Evolutionary conservation across 2,113 vertebrate species (phyloP), one percentile per base, ranked within the genome.

Genomic region (Pseudorasbora parva): DNA sequence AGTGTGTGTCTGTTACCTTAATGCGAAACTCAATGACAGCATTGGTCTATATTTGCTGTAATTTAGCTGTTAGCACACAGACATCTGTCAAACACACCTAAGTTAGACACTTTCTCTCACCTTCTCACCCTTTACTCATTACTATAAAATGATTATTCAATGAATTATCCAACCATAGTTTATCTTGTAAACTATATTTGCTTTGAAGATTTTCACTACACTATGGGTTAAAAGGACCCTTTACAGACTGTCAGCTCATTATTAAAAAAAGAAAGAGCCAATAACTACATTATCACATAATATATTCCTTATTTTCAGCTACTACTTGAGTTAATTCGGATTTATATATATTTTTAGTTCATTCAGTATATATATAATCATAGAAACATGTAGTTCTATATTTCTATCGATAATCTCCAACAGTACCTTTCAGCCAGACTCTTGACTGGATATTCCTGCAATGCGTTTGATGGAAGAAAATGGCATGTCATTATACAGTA

Each of bases 31-130:
- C 74, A 57, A n/a, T 37, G 49, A 33, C 30, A 19, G 45, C 8
- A 27, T 8, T 43, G 66, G 19, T 43, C 5, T 23, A 5, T 43
- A 43, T 71, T 41, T 69, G 19, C 33, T 69, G 19, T 64, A 19
- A 19, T 69, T 15, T 47, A 47, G 11, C 11, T 72, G 21, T 72
- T 47, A 45, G n/a, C 41, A 47, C 41, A 45, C 11, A 47, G 41
- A 72, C 69, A 41, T 68, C 64, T 41, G 66, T 69, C 33, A 69
- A 69, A 69, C 30, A 72, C 66, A 41, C 66, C 33, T 69, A n/a
- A n/a, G n/a, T 69, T 27, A 27, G 8, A 27, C 11, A 47, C 43
- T 8, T 47, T 19, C 21, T 23, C n/a, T 14, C 21, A 23, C 45
- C 21, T 11, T 23, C n/a, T 14, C 21, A 23, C 45, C 21, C 8